Evolutionary conservation across 2,888 invertebrate species (phyloP).

Genomic region (Spilarctia lutea): DNA sequence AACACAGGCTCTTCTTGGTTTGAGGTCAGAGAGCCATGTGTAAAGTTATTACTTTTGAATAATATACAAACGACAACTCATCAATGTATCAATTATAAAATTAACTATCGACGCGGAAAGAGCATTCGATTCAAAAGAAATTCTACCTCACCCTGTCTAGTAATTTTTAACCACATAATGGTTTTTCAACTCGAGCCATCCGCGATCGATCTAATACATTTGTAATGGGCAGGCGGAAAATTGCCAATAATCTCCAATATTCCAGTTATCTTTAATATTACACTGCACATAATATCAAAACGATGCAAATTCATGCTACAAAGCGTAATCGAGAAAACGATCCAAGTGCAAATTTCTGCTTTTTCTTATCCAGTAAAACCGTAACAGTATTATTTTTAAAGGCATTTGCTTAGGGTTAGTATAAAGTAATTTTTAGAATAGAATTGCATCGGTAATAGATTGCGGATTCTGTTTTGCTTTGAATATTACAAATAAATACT

Average conservation of each 20-base stretch:
- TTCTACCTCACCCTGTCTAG: neutral
- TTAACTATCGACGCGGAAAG: neutral
- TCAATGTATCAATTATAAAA: no score
- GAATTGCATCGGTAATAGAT: slow-evolving; percentile 30
- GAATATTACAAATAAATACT: neutral
- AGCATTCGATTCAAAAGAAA: neutral
- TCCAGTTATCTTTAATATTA: neutral
- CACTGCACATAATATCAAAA: neutral
- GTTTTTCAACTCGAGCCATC: neutral
- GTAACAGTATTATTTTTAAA: slow-evolving; percentile 36
- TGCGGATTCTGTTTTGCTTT: slow-evolving; percentile 10
- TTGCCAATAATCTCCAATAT: neutral
- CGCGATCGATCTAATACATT: neutral
- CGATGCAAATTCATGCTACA: slow-evolving; percentile 29
- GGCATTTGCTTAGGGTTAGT: slow-evolving; percentile 26
- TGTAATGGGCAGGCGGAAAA: neutral
- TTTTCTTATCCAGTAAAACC: slow-evolving; percentile 36
- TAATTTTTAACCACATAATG: neutral
- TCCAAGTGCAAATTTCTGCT: slow-evolving; percentile 36
- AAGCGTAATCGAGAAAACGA: slow-evolving; percentile 25
- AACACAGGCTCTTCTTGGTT: no score
- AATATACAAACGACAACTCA: no score
- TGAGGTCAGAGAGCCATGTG: no score
- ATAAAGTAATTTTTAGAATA: slow-evolving; percentile 20
- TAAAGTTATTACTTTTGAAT: no score